Evolutionary conservation across 2,888 invertebrate species (phyloP).

Genomic region (Acrocera orbiculus): DNA sequence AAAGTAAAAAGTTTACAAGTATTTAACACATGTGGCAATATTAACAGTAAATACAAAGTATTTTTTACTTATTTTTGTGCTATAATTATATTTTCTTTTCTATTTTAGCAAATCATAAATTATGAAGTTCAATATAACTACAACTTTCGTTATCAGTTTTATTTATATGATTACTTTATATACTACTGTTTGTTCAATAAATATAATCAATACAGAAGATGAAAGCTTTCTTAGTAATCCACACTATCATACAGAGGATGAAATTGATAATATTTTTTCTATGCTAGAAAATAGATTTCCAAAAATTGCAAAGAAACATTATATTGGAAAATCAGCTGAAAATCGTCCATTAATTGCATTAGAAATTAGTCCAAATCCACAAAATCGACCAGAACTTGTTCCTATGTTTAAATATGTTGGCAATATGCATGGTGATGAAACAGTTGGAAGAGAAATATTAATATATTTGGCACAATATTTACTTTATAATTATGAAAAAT

Average conservation of each 20-base stretch:
- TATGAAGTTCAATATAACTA: too few species aligned
- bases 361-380: slow-evolving; percentile 58
- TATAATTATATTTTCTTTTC: too few species aligned
- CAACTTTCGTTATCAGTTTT: too few species aligned
- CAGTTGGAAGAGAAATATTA: slow-evolving; percentile 68
- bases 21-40: too few species aligned
- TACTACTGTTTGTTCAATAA: neutral
- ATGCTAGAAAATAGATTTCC: slow-evolving; percentile 48
- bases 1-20: too few species aligned
- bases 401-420: slow-evolving; percentile 90
- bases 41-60: too few species aligned
- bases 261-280: slow-evolving; percentile 45
- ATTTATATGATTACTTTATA: too few species aligned
- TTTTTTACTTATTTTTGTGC: too few species aligned
- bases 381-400: slow-evolving; percentile 37
- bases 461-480: slow-evolving; percentile 73
- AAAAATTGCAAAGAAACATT: slow-evolving; percentile 47
- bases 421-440: slow-evolving; percentile 94
- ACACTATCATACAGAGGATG: slow-evolving; percentile 52
- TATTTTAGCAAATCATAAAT: too few species aligned
- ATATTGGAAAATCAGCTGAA: slow-evolving; percentile 70
- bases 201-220: slow-evolving; percentile 22
- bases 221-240: slow-evolving; percentile 41
- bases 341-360: slow-evolving; percentile 52
- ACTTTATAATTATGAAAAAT: slow-evolving; percentile 52